Evolutionary conservation across 2,888 invertebrate genomes (phyloP), one percentile per base, ranked within the genome.

Genomic region (Ornithoptera alexandrae): DNA sequence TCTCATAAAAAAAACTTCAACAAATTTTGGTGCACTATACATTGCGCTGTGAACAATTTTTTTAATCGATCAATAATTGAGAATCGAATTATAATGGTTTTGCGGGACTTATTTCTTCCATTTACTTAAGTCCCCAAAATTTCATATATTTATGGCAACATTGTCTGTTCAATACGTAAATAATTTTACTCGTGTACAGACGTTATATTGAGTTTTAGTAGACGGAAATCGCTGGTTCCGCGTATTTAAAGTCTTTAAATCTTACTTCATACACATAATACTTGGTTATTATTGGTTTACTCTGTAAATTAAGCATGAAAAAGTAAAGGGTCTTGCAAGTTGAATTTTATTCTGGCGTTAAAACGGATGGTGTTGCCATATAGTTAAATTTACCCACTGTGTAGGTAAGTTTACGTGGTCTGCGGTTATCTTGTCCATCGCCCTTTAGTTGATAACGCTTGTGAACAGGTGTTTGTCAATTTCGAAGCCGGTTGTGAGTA

Each of bases 401-500:
- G 50, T 22, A 46, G 22, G 42, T 63, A 65, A 62, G 65, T 64
- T 24, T 1, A 24, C 56, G 65, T 71, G 8, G 42, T 67, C 57
- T 61, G 70, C 67, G 62, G 58, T 65, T 65, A 68, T 65, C 18
- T 62, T 68, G 22, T 65, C n/a, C 61, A 70, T 53, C 67, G 67
- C 64, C 70, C 62, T 69, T 66, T 62, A 62, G 20, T 71, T 71
- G 61, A 65, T 67, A 67, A 68, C 65, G 70, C 70, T 71, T 71
- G 70, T 71, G 65, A 73, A 71, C 75, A 73, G 75, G 73, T 73
- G 73, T 75, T 75, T 72, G 85, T 85, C 85, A 85, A 85, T 84
- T 85, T 82, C 75, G 72, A 75, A 72, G 74, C 84, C 81, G 85
- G 85, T 86, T 85, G 85, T 85, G 84, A 86, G 73, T 80, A 79